A percentile compares a stretch with the other conserved stretches of the same genome.
Conservation (phyloP, 1,140 invertebrate genomes). For the Yoshiicerus persimilis region DNA sequence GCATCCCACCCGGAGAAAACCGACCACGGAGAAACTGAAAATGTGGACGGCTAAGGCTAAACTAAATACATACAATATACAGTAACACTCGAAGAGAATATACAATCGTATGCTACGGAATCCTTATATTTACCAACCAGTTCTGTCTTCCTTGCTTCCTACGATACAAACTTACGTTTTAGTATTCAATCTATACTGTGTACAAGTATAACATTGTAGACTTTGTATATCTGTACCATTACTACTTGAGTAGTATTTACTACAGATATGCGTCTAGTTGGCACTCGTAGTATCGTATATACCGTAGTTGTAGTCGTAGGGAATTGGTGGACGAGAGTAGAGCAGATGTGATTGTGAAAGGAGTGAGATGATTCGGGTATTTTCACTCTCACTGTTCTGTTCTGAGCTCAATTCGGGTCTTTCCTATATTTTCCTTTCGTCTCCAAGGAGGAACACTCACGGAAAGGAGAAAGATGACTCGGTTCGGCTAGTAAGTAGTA, state of each 20-base stretch:
- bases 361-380: conserved; percentile 8
- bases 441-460: not conserved
- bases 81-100: not conserved
- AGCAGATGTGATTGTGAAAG: conserved; percentile 16
- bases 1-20: conserved; percentile 40
- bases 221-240: not conserved
- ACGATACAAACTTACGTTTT: not conserved
- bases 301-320: not conserved
- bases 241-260: not conserved
- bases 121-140: not conserved
- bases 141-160: not conserved
- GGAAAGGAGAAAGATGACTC: not conserved
- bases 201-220: not conserved
- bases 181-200: not conserved
- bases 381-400: not conserved
- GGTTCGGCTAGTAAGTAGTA: not conserved
- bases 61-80: not conserved
- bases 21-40: conserved; percentile 27
- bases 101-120: not conserved
- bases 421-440: not conserved
- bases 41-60: not conserved
- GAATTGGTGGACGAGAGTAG: conserved; percentile 6
- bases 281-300: not conserved
- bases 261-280: not conserved
- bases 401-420: not conserved